Evolutionary conservation across 2,888 invertebrate species (phyloP).

Genomic region (Metacarcinus magister): DNA sequence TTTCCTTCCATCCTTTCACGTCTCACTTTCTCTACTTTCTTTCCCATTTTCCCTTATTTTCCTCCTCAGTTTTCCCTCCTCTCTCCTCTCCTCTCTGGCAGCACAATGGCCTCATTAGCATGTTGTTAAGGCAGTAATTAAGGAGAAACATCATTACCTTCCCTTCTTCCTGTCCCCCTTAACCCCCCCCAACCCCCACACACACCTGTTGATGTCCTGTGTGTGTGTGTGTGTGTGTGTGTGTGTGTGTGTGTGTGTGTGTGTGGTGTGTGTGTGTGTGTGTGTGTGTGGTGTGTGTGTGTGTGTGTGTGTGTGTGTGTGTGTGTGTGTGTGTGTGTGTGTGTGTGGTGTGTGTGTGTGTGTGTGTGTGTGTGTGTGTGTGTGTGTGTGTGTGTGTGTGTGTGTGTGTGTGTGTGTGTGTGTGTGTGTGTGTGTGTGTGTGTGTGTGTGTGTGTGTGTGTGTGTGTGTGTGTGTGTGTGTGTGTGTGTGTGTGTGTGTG

Average conservation of each 20-base stretch:
- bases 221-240: not conserved
- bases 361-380: no score
- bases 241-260: not conserved
- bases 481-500: not conserved
- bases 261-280: no score
- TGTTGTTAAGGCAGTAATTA: conserved; percentile 1
- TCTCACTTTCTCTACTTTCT: not conserved
- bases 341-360: no score
- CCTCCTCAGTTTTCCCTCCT: not conserved
- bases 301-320: no score
- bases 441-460: not conserved
- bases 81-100: not conserved
- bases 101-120: conserved; percentile 1
- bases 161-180: not conserved
- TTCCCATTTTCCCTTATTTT: not conserved
- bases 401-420: no score
- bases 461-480: not conserved
- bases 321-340: no score
- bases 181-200: not conserved
- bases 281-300: no score
- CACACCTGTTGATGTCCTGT: not conserved
- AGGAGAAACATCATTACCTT: conserved; percentile 22
- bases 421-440: not conserved
- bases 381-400: no score
- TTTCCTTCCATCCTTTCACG: not conserved